Base-by-base conservation (phyloP, 2,113 vertebrate species). In the Istiophorus platypterus region DNA sequence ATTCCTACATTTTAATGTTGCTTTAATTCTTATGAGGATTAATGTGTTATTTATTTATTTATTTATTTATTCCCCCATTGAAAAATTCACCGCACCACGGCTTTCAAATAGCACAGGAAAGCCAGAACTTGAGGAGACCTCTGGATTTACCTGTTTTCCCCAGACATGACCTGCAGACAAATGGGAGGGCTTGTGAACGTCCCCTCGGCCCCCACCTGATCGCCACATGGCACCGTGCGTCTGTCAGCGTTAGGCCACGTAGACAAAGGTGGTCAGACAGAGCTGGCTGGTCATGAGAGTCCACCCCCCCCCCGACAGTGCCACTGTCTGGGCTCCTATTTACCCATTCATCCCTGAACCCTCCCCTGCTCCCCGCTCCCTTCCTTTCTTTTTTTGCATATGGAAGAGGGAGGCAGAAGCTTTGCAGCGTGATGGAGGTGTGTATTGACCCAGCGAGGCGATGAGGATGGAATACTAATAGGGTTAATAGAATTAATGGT, bases 401-500 rank as follows among this genome's bases (percentile, higher is more conserved):
- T 61, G 76, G 67, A 82, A 13, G 65, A 70, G 72, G 72, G 52
- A 70, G 26, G 76, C 78, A 57, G 80, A 58, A 64, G 82, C 89
- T 77, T 80, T 66, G 86, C 70, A 54, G 86, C 49, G 76, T 89
- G 91, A 90, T 88, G 89, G 88, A 92, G 92, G 89, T 83, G 90
- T 91, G 87, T 84, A 89, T 91, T 89, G 91, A 93, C 91, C 87
- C 78, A 83, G 81, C 12, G 7, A 3, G 80, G 59, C 59, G 70
- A 89, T 89, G 87, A 81, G 88, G 86, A 89, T 84, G 88, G 93
- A 88, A 92, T 94, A 90, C 93, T 91, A 92, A 94, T 87, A 45
- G 88, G 87, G 87, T 90, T 94, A 92, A 92, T 92, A 84, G 89
- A 92, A 93, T 90, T 92, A 92, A 93, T 94, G 92, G 79, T 37